These are phyloP conservation scores for Psittacula echo DNA, from an alignment of 2,797 vertebrate species.

Conservation along the genomic window DNA sequence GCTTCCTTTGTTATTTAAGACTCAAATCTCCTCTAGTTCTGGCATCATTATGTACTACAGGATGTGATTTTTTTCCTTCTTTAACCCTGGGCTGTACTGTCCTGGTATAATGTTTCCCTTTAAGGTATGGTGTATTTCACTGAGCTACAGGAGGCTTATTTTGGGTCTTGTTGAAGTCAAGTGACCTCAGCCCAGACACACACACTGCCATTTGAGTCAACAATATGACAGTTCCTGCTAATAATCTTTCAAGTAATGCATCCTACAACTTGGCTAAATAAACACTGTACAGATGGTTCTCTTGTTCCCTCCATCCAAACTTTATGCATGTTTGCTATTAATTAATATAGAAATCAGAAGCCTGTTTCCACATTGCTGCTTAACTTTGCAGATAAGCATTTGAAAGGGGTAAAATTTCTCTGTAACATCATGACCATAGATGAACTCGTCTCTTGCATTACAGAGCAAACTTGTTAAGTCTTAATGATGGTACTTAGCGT, in stretches of 20 bases:
- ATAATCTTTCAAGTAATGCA: not conserved
- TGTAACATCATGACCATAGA: accelerated
- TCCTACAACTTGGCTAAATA: not conserved
- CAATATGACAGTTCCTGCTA: not conserved
- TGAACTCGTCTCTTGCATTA: not conserved
- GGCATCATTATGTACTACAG: not conserved
- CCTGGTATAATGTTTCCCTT: not conserved
- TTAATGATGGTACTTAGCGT: not conserved
- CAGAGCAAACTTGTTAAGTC: not conserved
- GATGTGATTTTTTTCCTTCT: not conserved
- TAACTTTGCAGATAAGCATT: not conserved
- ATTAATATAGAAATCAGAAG: not conserved
- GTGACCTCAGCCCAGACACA: not conserved
- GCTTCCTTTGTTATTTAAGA: not conserved
- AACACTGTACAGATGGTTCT: not conserved
- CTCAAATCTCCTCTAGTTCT: not conserved
- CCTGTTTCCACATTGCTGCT: not conserved
- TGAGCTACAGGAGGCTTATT: not conserved
- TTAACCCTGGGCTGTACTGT: not conserved
- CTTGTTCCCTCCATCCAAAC: not conserved
- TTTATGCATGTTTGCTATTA: not conserved
- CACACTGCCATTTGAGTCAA: not conserved
- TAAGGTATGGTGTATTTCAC: not conserved
- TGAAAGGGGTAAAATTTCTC: not conserved
- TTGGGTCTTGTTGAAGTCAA: not conserved